Evolutionary conservation across 2,888 invertebrate species (phyloP), one percentile per base, ranked within the genome.

Genomic region (Cerastis rubricosa): DNA sequence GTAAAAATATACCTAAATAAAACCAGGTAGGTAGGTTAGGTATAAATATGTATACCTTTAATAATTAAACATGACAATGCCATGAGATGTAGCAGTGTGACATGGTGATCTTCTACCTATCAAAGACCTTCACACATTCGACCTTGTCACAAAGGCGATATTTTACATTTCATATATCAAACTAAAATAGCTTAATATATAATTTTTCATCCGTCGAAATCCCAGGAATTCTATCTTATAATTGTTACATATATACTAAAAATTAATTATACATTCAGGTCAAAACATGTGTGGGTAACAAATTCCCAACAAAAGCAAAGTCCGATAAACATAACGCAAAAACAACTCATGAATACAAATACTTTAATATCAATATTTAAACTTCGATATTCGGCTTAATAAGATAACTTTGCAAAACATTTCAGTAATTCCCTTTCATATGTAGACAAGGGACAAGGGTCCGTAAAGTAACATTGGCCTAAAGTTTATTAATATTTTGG

Each of bases 401-500:
- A 85, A 71, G 76, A 83, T 80, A 80, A 80, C 80, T 86, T 86
- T 35, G 54, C 45, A 69, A 84, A 85, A 83, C 64, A 86, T 86
- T 83, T 65, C 64, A 61, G 76, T 84, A 85, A 87, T 85, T 84
- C 75, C 72, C 78, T 76, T 81, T 81, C 69, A 80, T 84, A 68
- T 81, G 69, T 63, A 45, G 45, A 67, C 66, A 51, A 76, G 74
- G 85, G 85, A 71, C 70, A 80, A 59, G 68, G 87, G 85, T 75
- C 72, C 57, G 72, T 79, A 61, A 77, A 81, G 76, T 78, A 78
- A 80, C 83, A 79, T 81, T 73, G 67, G 65, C 64, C 49, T 35
- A 67, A 85, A 78, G 74, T 80, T 84, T 85, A 87, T 84, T 87
- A 84, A 80, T 85, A 87, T 85, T 82, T 87, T 84, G 65, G 75